Percentiles rank a stretch among this genome's conserved stretches.
These are phyloP conservation scores for Campoletis sonorensis DNA, from an alignment of 1,140 invertebrate genomes.

Conservation along the genomic window DNA sequence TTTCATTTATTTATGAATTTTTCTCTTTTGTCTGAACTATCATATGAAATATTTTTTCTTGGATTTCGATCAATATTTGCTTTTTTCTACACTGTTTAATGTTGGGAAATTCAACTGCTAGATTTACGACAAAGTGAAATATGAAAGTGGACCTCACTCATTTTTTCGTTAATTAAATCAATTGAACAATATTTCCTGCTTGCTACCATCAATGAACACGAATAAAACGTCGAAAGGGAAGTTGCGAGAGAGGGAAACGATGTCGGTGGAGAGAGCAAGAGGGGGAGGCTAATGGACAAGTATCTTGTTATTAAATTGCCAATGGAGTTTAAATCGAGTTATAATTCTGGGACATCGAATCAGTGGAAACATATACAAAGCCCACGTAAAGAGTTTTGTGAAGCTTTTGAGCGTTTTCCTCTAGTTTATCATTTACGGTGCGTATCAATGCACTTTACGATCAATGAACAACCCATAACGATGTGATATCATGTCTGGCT, in stretches of 20 bases:
- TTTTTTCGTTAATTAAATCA: background rate
- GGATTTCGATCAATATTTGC: no score
- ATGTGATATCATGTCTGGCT: no score
- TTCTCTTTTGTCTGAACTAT: no score
- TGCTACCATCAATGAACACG: background rate
- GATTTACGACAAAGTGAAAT: no score
- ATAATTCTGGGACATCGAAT: background rate
- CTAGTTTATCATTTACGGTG: background rate
- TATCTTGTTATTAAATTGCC: conserved; percentile 20
- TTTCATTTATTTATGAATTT: no score
- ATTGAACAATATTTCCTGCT: background rate
- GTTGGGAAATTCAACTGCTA: no score
- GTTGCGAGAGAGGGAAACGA: background rate
- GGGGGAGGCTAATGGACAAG: background rate
- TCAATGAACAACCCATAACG: no score
- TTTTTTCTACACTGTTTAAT: no score
- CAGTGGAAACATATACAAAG: background rate
- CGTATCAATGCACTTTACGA: background rate
- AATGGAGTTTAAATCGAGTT: conserved; percentile 23
- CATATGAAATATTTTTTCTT: no score
- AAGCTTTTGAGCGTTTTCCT: background rate
- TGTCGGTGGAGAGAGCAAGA: background rate
- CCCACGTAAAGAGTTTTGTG: background rate
- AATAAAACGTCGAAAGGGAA: background rate
- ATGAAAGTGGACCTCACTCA: no score